Percentiles rank a stretch among this genome's conserved stretches.
These are phyloP conservation scores for Octopus sinensis DNA, from an alignment of 1,140 invertebrate species.

Conservation along the genomic window DNA sequence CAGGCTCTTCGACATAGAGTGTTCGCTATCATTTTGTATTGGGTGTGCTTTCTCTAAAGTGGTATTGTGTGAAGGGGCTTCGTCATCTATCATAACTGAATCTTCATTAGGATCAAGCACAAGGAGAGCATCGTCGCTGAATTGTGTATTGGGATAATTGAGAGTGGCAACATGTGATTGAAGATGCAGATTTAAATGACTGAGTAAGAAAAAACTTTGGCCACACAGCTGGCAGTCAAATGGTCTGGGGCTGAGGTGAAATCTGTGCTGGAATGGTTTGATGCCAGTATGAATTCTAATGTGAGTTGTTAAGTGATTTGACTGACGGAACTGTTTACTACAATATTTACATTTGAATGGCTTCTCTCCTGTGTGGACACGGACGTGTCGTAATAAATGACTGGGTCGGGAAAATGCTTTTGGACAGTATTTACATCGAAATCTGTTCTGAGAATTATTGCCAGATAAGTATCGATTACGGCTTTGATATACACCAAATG, in stretches of 20 bases:
- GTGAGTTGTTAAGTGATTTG: not conserved
- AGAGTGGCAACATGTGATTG: too few species aligned
- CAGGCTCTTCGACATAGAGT: too few species aligned
- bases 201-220: not conserved
- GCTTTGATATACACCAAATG: too few species aligned
- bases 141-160: too few species aligned
- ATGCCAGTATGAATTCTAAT: not conserved
- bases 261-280: not conserved
- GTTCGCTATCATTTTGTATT: too few species aligned
- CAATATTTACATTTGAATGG: constrained; percentile 13
- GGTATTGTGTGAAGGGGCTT: too few species aligned
- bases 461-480: too few species aligned
- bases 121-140: too few species aligned
- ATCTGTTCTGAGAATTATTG: not conserved
- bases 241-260: not conserved
- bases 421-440: constrained; percentile 33
- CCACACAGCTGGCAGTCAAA: not conserved
- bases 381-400: constrained; percentile 17
- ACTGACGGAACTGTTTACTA: not conserved
- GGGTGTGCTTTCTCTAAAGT: too few species aligned
- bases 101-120: too few species aligned
- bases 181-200: not conserved
- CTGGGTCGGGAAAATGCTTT: constrained; percentile 29
- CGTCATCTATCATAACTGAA: too few species aligned
- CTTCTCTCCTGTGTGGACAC: constrained; percentile 19